Evolutionary conservation across 2,113 vertebrate species (phyloP).

Genomic region (Cinclus cinclus): DNA sequence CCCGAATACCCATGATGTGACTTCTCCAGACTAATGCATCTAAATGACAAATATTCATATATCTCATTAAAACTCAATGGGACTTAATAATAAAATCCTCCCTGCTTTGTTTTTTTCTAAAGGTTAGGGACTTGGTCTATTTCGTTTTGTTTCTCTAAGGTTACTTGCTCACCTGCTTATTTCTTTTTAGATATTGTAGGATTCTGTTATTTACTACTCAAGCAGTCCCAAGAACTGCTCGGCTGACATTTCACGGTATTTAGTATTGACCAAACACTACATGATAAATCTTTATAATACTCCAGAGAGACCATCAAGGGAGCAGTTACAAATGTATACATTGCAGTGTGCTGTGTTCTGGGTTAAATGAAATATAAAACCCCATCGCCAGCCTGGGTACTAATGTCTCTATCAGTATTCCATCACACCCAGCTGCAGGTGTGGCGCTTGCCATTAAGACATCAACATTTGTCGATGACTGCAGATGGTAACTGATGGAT

Average conservation of each 20-base stretch:
- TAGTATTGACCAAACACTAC: constrained; percentile 68
- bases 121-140: neutral
- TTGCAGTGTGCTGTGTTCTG: constrained; percentile 52
- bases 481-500: neutral
- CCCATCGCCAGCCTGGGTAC: neutral
- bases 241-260: constrained; percentile 67
- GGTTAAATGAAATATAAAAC: constrained; percentile 65
- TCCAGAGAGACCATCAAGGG: constrained; percentile 55
- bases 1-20: neutral
- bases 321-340: constrained; percentile 66
- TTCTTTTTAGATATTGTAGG: constrained; percentile 34
- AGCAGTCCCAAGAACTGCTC: constrained; percentile 58
- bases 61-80: constrained; percentile 2
- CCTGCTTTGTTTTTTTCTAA: neutral
- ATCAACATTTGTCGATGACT: neutral
- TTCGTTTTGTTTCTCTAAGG: constrained; percentile 7
- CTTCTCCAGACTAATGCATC: neutral
- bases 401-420: constrained; percentile 48
- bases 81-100: neutral
- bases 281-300: constrained; percentile 70
- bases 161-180: constrained; percentile 26
- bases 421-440: constrained; percentile 30
- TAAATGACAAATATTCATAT: neutral
- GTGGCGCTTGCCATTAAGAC: constrained; percentile 13
- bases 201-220: constrained; percentile 63